Evolutionary conservation across 2,888 invertebrate genomes (phyloP).

Genomic region (Cheilosia scutellata): DNA sequence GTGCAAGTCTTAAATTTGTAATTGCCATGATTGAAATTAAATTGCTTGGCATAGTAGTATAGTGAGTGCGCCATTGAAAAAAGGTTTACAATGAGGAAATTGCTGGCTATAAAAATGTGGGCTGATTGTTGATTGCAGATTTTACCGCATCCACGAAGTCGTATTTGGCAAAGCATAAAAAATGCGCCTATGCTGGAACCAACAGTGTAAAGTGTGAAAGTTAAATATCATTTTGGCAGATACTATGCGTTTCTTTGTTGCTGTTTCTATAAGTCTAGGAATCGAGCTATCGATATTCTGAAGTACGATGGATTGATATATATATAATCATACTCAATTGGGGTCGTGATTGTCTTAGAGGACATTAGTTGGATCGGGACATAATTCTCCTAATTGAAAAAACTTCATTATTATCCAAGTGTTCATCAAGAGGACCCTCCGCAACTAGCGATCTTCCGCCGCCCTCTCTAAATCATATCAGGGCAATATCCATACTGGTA

Average conservation of each 20-base stretch:
- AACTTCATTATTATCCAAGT: too few relatives aligned
- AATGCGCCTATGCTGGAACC: constrained; percentile 19
- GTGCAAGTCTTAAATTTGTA: constrained; percentile 26
- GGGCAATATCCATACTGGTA: too few relatives aligned
- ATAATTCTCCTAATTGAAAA: too few relatives aligned
- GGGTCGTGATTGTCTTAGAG: too few relatives aligned
- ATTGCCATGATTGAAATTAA: constrained; percentile 52
- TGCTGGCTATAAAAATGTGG: constrained; percentile 42
- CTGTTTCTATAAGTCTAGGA: not conserved
- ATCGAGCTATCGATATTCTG: not conserved
- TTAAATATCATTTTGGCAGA: constrained; percentile 4
- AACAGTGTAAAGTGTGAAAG: constrained; percentile 33
- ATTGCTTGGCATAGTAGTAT: constrained; percentile 9
- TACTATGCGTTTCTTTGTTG: not conserved
- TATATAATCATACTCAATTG: not conserved
- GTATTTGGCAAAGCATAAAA: constrained; percentile 5
- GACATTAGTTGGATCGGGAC: too few relatives aligned
- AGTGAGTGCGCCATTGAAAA: constrained; percentile 8
- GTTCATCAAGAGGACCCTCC: too few relatives aligned
- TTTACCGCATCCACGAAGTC: constrained; percentile 10
- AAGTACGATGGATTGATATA: not conserved
- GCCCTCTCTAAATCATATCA: too few relatives aligned
- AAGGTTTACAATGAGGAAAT: constrained; percentile 38
- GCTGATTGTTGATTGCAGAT: constrained; percentile 46
- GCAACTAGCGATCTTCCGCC: too few relatives aligned